Percentiles rank a stretch among this genome's conserved stretches.
phyloP scores from a whole-genome alignment of 2,797 vertebrate species.

The Champsocephalus gunnari region DNA sequence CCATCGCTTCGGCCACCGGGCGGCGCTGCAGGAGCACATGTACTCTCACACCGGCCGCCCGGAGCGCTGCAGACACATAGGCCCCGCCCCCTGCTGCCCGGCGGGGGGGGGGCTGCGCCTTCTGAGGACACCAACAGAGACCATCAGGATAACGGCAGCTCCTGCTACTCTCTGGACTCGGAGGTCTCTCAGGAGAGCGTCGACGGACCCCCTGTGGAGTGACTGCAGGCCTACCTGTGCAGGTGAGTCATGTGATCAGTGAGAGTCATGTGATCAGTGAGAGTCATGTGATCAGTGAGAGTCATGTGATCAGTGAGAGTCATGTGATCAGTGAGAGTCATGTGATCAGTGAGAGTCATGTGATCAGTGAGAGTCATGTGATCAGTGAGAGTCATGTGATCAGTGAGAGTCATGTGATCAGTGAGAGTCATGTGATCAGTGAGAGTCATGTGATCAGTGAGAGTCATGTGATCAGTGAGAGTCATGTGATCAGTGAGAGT shows the following conservation, averaged over 20 bases:
- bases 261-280: neutral
- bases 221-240: slow-evolving; percentile 50
- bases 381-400: no score
- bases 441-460: no score
- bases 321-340: no score
- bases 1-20: slow-evolving; percentile 90
- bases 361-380: no score
- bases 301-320: no score
- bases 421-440: no score
- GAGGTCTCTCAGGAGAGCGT: slow-evolving; percentile 91
- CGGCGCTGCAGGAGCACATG: slow-evolving; percentile 95
- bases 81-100: slow-evolving; percentile 83
- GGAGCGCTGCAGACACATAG: slow-evolving; percentile 67
- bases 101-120: slow-evolving; percentile 53
- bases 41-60: slow-evolving; percentile 92
- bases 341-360: no score
- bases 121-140: slow-evolving; percentile 84
- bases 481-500: no score
- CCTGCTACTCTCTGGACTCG: slow-evolving; percentile 90
- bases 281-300: neutral
- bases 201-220: slow-evolving; percentile 90
- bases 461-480: no score
- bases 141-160: slow-evolving; percentile 89
- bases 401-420: no score
- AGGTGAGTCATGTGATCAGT: slow-evolving; percentile 41